Evolutionary conservation across 1,140 invertebrate genomes (phyloP), one percentile per base, ranked within the genome.

Genomic region (Orchestia grillus): DNA sequence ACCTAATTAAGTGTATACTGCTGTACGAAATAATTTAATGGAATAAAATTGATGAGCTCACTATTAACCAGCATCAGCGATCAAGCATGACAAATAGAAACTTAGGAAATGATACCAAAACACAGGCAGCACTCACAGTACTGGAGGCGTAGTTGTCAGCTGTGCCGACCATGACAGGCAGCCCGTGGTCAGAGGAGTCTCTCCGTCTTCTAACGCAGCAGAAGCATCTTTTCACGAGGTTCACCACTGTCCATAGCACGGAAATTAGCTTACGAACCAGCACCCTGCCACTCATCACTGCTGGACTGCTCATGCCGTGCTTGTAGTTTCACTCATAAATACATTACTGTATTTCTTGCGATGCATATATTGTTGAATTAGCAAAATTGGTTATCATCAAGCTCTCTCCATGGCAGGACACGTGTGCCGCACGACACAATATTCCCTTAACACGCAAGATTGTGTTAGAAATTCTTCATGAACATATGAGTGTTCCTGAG

Each of bases 201-300:
- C 92, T 42, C 23, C 92, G 92, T n/a, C 92, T 94, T 44, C 92
- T 94, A 44, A 94, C 92, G 92, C 92, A 94, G 44, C 92, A 94
- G 92, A 94, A 94, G 92, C 92, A 94, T 11, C 92, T 42, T 40
- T 47, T 44, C 44, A 94, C 92, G 44, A 44, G 41, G 23, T 11
- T 44, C 92, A 94, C 92, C 92, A 94, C 43, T 0, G 92, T n/a
- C 92, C 92, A 94, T 44, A 94, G 44, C 92, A 45, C 92, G 11
- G 92, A 44, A 0, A 94, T 11, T 44, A 94, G 40, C 92, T 94
- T 94, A 4, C 92, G 44, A 15, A 94, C 44, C 92, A 94, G 41
- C 43, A 94, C 44, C 43, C 41, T 40, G 40, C 36, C 92, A 36
- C 92, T 94, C 92, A 94, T 94, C 43, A 47, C 92, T 28, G 44